phyloP scores from a whole-genome alignment of 2,888 invertebrate species.

The Watsonalla cultraria region DNA sequence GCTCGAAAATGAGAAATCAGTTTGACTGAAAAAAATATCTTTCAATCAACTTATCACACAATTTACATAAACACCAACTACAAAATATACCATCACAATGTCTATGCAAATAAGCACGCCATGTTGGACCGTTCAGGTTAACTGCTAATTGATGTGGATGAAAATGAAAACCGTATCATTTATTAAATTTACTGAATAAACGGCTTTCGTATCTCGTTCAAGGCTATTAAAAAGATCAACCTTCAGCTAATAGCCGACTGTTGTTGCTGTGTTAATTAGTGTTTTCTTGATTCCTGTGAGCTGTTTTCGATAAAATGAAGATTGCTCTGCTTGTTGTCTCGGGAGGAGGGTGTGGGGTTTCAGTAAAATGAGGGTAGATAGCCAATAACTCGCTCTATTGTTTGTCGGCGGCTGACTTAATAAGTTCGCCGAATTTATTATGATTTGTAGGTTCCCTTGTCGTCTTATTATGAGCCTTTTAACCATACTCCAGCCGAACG shows the following conservation, averaged over 20 bases:
- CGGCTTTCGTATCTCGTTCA: conserved; percentile 11
- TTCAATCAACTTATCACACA: too few relatives aligned
- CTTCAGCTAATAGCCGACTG: conserved; percentile 26
- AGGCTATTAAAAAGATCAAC: conserved; percentile 21
- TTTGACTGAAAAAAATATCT: too few relatives aligned
- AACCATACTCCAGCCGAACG: conserved; percentile 46
- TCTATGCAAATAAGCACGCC: too few relatives aligned
- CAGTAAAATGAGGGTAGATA: conserved; percentile 72
- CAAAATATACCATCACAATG: too few relatives aligned
- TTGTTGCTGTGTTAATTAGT: conserved; percentile 60
- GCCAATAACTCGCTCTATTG: conserved; percentile 75
- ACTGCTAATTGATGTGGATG: neutral
- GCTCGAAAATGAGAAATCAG: too few relatives aligned
- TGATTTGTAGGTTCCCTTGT: conserved; percentile 71
- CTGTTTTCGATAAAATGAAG: conserved; percentile 70
- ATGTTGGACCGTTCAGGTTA: neutral
- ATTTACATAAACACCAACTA: too few relatives aligned
- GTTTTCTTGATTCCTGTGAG: conserved; percentile 61
- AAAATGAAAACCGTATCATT: neutral
- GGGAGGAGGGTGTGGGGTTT: conserved; percentile 39
- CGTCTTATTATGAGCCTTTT: conserved; percentile 66
- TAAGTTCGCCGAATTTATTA: conserved; percentile 75
- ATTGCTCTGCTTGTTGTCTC: conserved; percentile 62
- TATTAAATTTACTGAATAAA: neutral
- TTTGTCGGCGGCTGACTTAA: conserved; percentile 75